phyloP scores from a whole-genome alignment of 2,113 vertebrate genomes.

The Tympanuchus pallidicinctus region DNA sequence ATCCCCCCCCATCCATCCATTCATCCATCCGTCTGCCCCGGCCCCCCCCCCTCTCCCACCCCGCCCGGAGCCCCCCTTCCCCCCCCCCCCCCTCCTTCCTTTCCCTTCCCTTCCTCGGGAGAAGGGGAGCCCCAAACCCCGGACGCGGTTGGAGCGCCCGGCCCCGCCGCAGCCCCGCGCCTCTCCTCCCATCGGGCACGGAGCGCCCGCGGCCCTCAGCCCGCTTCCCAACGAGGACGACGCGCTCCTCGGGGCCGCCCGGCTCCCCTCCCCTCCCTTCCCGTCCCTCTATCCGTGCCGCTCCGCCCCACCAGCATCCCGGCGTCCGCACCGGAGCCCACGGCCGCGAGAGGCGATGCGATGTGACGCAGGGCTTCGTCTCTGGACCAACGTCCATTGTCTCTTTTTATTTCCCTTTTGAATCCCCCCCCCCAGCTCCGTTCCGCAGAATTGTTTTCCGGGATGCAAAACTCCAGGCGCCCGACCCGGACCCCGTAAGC shows the following conservation, averaged over 20 bases:
- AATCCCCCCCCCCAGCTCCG: background rate
- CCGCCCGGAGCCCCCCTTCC: background rate
- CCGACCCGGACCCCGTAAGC: constrained; percentile 48
- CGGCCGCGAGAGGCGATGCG: background rate
- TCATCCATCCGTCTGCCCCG: no score
- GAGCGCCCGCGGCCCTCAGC: background rate
- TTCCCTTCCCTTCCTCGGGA: background rate
- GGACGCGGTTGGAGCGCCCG: background rate
- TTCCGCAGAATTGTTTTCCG: constrained; percentile 38
- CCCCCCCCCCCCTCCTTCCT: background rate
- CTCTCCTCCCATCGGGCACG: background rate
- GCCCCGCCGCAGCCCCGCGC: background rate
- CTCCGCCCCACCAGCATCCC: constrained; percentile 7
- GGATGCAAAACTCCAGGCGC: constrained; percentile 36
- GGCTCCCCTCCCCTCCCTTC: background rate
- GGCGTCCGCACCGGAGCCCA: background rate
- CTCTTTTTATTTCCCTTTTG: background rate
- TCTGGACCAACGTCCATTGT: constrained; percentile 63
- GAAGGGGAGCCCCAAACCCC: background rate
- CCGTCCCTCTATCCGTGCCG: background rate
- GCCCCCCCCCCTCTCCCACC: no score
- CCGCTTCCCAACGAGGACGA: background rate
- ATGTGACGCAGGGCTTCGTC: background rate
- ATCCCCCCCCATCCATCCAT: no score
- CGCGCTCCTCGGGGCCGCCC: background rate